These are phyloP conservation scores for Archocentrus centrarchus DNA, from an alignment of 2,113 vertebrate genomes.

Conservation along the genomic window DNA sequence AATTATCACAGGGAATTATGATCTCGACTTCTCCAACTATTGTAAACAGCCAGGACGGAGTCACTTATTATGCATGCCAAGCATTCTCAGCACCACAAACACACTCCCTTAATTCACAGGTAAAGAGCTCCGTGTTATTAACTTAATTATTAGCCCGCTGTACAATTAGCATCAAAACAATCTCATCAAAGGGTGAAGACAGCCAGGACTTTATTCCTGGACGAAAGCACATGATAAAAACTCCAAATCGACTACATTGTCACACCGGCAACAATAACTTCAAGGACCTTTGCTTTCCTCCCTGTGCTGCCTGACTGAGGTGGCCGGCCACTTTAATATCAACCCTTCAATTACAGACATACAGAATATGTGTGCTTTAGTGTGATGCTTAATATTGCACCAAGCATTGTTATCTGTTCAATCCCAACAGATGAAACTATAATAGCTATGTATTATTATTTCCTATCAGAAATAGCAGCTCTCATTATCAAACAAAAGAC, in stretches of 20 bases:
- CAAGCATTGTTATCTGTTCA: constrained; percentile 66
- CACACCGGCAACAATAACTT: constrained; percentile 60
- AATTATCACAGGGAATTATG: constrained; percentile 6
- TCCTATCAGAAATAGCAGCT: constrained; percentile 64
- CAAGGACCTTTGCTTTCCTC: constrained; percentile 52
- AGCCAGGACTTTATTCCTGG: constrained; percentile 33
- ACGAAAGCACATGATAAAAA: constrained; percentile 63
- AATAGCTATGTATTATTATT: constrained; percentile 72
- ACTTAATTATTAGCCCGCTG: constrained; percentile 61
- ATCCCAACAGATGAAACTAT: constrained; percentile 64
- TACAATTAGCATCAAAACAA: constrained; percentile 62
- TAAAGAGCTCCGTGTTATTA: constrained; percentile 46
- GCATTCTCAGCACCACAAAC: constrained; percentile 32
- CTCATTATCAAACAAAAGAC: constrained; percentile 78
- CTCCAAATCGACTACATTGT: constrained; percentile 62
- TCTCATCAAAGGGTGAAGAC: constrained; percentile 36
- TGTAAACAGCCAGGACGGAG: constrained; percentile 40
- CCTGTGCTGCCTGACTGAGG: constrained; percentile 29
- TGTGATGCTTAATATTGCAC: constrained; percentile 31
- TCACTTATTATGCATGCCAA: constrained; percentile 8
- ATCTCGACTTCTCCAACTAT: constrained; percentile 31
- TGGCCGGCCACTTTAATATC: constrained; percentile 54
- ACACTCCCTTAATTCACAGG: constrained; percentile 47
- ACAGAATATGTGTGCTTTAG: constrained; percentile 50
- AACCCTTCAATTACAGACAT: constrained; percentile 63